Percentiles rank a stretch among this genome's conserved stretches.
Evolutionary conservation across 2,888 invertebrate genomes (phyloP).

Genomic region (Sympetrum striolatum): DNA sequence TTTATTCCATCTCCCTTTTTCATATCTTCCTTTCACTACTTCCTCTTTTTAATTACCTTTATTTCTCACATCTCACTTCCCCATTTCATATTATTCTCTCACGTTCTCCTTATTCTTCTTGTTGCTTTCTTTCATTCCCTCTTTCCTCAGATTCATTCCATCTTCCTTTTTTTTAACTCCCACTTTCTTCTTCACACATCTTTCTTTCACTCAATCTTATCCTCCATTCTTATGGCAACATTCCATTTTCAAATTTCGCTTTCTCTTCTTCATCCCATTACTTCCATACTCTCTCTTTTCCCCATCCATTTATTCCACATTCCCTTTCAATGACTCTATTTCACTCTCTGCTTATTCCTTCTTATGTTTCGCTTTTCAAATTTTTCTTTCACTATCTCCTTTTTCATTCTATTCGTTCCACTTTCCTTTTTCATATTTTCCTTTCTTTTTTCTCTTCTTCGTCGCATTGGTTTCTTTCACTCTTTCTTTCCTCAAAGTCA

Average conservation of each 20-base stretch:
- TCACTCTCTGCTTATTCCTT: neutral
- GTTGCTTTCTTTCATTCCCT: neutral
- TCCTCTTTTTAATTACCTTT: neutral
- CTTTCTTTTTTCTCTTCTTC: too few relatives aligned
- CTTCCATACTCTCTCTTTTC: neutral
- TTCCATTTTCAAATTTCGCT: neutral
- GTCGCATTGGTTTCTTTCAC: too few relatives aligned
- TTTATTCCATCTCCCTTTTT: too few relatives aligned
- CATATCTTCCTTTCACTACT: neutral
- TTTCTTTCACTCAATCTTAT: too few relatives aligned
- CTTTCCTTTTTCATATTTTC: too few relatives aligned
- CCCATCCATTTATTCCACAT: too few relatives aligned
- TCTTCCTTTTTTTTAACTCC: neutral
- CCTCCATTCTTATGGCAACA: too few relatives aligned
- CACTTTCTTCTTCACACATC: neutral
- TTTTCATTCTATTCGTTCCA: too few relatives aligned
- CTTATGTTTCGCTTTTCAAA: neutral
- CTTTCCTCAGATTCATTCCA: neutral
- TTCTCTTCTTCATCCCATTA: neutral
- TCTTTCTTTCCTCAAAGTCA: too few relatives aligned
- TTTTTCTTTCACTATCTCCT: neutral
- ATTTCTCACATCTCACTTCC: neutral
- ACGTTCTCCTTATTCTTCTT: neutral
- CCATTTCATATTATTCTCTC: too few relatives aligned
- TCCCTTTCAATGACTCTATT: too few relatives aligned